phyloP scores from a whole-genome alignment of 2,888 invertebrate species.

The Monoplex corrugatus region DNA sequence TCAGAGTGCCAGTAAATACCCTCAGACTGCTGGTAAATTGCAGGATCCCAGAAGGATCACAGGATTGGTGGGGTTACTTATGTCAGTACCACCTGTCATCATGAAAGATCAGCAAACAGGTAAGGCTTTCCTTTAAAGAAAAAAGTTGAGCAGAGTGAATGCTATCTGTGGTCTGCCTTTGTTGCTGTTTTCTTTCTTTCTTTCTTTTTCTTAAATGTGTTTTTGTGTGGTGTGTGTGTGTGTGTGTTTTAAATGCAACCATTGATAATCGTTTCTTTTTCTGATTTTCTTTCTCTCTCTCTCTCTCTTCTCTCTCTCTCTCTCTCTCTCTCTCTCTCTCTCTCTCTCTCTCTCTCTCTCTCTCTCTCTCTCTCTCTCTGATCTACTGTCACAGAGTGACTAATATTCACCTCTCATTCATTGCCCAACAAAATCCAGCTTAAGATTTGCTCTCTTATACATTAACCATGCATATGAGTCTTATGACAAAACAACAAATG shows the following conservation, averaged over 20 bases:
- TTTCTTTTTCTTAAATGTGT: not conserved
- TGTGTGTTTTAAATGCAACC: too few species aligned
- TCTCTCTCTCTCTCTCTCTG: slow-evolving; percentile 17
- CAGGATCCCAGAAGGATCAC: not conserved
- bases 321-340: slow-evolving; percentile 11
- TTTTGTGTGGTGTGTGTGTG: too few species aligned
- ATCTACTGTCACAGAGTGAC: not conserved
- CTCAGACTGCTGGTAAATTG: not conserved
- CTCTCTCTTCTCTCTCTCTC: not conserved
- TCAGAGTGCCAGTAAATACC: too few species aligned
- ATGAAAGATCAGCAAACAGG: not conserved
- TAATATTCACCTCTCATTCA: not conserved
- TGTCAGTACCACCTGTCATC: not conserved
- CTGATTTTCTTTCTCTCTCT: too few species aligned
- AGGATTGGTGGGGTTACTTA: not conserved
- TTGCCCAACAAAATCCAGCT: not conserved
- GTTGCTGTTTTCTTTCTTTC: not conserved
- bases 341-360: slow-evolving; percentile 13
- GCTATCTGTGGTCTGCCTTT: not conserved
- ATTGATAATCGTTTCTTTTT: too few species aligned
- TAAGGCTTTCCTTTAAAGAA: not conserved
- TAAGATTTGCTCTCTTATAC: too few species aligned
- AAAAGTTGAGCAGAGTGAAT: too few species aligned
- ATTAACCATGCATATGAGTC: too few species aligned
- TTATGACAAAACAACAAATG: too few species aligned